Evolutionary conservation across 2,113 vertebrate species (phyloP).

Genomic region (Brachyistius frenatus): DNA sequence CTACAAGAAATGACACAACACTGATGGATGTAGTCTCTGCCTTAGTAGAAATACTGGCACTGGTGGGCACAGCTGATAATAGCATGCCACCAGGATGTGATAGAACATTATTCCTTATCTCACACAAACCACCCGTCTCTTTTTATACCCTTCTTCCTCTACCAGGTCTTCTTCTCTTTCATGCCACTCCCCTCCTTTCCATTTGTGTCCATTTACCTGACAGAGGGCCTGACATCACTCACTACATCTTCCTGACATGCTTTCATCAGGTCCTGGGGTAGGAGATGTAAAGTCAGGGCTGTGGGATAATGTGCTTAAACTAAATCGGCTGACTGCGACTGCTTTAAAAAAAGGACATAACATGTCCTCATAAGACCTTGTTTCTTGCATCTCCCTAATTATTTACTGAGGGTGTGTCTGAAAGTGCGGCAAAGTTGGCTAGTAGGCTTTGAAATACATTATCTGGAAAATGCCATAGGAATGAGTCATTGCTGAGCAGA

Average conservation of each 20-base stretch:
- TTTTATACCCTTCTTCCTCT: conserved; percentile 22
- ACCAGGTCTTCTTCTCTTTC: conserved; percentile 28
- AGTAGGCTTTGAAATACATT: conserved; percentile 57
- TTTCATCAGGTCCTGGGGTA: conserved; percentile 33
- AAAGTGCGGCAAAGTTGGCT: conserved; percentile 51
- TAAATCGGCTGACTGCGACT: conserved; percentile 38
- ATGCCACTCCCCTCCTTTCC: conserved; percentile 16
- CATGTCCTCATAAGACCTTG: conserved; percentile 34
- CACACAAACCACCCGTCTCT: conserved; percentile 42
- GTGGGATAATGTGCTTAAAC: neutral
- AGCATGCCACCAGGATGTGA: conserved; percentile 39
- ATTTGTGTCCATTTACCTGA: conserved; percentile 46
- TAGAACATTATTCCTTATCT: conserved; percentile 57
- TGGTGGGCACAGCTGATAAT: conserved; percentile 35
- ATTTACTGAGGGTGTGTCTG: conserved; percentile 56
- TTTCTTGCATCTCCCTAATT: conserved; percentile 42
- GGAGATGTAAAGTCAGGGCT: conserved; percentile 32
- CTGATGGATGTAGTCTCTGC: conserved; percentile 15
- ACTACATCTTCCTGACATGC: conserved; percentile 46
- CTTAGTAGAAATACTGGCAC: conserved; percentile 35
- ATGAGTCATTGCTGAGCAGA: conserved; percentile 47
- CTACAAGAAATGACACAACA: conserved; percentile 27
- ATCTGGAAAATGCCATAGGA: conserved; percentile 64
- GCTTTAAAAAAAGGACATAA: conserved; percentile 28
- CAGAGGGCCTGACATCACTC: conserved; percentile 46